Percentiles rank a stretch among this genome's conserved stretches.
Conservation (phyloP, 2,113 vertebrate species). For the Zosterops pallidus region DNA sequence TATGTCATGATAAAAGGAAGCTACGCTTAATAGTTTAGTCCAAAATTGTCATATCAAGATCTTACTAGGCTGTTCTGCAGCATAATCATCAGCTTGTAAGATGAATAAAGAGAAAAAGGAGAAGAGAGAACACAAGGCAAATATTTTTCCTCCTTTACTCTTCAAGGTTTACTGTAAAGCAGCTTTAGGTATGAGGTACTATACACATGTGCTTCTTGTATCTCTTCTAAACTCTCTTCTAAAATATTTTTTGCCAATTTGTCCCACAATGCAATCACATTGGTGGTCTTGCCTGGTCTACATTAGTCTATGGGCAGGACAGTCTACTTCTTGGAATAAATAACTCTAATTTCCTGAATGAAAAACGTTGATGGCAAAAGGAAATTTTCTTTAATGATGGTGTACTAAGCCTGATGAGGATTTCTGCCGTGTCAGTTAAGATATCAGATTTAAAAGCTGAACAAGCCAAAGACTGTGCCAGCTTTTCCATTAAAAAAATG, state of each 20-base stretch:
- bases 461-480: neutral
- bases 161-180: neutral
- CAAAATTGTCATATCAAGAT: neutral
- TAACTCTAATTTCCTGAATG: neutral
- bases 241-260: neutral
- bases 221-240: neutral
- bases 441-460: neutral
- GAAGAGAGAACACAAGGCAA: neutral
- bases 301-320: neutral
- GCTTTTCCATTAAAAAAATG: slow-evolving; percentile 2
- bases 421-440: slow-evolving; percentile 25
- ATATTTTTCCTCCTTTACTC: neutral
- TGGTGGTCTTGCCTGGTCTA: neutral
- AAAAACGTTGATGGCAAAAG: neutral
- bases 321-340: neutral
- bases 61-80: neutral
- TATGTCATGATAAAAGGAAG: neutral
- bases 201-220: neutral
- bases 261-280: neutral
- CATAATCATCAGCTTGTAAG: neutral
- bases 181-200: neutral
- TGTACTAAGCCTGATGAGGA: neutral
- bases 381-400: neutral
- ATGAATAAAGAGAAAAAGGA: neutral
- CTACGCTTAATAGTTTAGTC: neutral